Evolutionary conservation across 1,140 invertebrate genomes (phyloP).

Genomic region (Drepana arcuata): DNA sequence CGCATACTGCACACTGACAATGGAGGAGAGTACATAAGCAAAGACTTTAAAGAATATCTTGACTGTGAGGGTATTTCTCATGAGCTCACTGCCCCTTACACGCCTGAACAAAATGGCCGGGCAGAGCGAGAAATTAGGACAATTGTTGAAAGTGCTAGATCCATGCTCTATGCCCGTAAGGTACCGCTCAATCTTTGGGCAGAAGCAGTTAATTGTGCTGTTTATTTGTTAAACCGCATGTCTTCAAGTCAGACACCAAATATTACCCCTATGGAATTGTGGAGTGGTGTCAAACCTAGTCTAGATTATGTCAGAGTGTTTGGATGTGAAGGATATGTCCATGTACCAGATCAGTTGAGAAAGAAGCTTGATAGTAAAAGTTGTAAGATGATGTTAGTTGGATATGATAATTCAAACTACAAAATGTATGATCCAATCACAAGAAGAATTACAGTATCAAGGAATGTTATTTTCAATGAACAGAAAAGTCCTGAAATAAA

Average conservation of each 20-base stretch:
- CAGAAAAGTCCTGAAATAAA: slow-evolving; percentile 9
- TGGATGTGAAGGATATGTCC: slow-evolving; percentile 17
- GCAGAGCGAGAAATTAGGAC: too few species aligned
- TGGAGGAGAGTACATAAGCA: too few species aligned
- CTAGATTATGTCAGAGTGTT: slow-evolving; percentile 14
- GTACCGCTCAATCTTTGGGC: too few species aligned
- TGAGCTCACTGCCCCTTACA: too few species aligned
- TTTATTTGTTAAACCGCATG: slow-evolving; percentile 43
- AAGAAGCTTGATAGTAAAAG: slow-evolving; percentile 17
- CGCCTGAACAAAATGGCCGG: too few species aligned
- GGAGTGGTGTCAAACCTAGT: slow-evolving; percentile 17
- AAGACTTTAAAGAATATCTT: too few species aligned
- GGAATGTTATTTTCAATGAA: slow-evolving; percentile 28
- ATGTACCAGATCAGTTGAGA: slow-evolving; percentile 17
- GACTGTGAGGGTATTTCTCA: too few species aligned
- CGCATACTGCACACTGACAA: slow-evolving; percentile 11
- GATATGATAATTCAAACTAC: slow-evolving; percentile 13
- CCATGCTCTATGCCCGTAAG: too few species aligned
- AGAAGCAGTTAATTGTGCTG: slow-evolving; percentile 33
- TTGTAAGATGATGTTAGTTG: slow-evolving; percentile 10
- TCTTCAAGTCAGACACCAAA: slow-evolving; percentile 19
- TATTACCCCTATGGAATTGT: slow-evolving; percentile 18
- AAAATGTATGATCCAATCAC: slow-evolving; percentile 17
- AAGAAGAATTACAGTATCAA: slow-evolving; percentile 23
- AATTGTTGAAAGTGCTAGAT: too few species aligned